Evolutionary conservation across 2,888 invertebrate genomes (phyloP), one percentile per base, ranked within the genome.

Genomic region (Acronicta leporina): DNA sequence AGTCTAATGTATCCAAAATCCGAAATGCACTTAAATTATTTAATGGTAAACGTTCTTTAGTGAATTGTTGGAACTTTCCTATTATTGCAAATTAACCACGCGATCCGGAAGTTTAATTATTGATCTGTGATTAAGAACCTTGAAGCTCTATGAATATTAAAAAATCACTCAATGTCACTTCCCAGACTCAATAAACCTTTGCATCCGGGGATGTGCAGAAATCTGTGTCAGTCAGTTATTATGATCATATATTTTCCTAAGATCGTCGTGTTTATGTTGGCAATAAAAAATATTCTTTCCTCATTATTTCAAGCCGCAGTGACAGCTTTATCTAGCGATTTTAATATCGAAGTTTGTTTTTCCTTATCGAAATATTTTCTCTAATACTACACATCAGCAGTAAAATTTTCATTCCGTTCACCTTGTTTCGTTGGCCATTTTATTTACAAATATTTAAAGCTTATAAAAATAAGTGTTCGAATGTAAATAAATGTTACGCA

Each of bases 161-260:
- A 77, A n/a, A 27, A 69, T 44, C 45, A 50, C 30, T 67, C 75
- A 75, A 73, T 73, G 73, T 45, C 56, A 64, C 51, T 67, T 60
- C 50, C 49, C 58, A 52, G 47, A 46, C 40, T 46, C 55, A n/a
- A 46, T 43, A 57, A 65, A 67, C 58, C 51, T 52, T 61, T 13
- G 40, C 43, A 71, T 63, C 75, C 68, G 60, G 62, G 60, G 51
- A 73, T 71, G 57, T 51, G 45, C 48, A n/a, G 42, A 77, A 58
- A 77, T 73, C 43, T 73, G 35, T 77, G 69, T 76, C 76, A 77
- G 63, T 64, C 20, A 58, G 58, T 42, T 59, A 51, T 49, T 9
- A 42, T 44, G 30, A 62, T 38, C n/a, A n/a, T 72, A 45, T 61
- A 63, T 74, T 76, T 68, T 63, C 14, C 1, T 63, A 43, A 51